Evolutionary conservation across 1,140 invertebrate genomes (phyloP), one percentile per base, ranked within the genome.

Genomic region (Hesperophylax magnus): DNA sequence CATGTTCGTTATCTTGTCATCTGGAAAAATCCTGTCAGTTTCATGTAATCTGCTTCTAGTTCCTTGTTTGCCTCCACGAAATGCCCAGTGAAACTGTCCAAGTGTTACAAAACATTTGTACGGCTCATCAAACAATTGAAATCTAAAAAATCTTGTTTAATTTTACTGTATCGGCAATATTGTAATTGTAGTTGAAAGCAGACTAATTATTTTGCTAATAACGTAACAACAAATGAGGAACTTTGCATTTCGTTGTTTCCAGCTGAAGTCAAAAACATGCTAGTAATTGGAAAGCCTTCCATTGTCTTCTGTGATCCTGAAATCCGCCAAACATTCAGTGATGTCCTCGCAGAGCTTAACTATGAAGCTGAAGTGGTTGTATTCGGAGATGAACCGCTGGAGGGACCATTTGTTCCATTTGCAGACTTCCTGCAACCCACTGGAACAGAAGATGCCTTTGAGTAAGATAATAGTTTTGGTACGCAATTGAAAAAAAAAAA

Each of bases 351-450:
- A 53, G 67, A 71, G 9, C n/a, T 52, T 7, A 53, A 71, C 1
- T 39, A n/a, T 39, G 18, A 71, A 11, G 18, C 18, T 52, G 31
- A 47, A 52, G 52, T 71, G 18, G 67, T 71, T 20, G 34, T 71
- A 9, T 53, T 71, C 18, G 34, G 22, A 47, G 34, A 71, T 0
- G 52, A 20, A 24, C 15, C 17, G 7, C 7, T 14, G 47, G 22
- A 47, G 0, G 24, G 22, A 0, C 8, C 34, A 7, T 78, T 63
- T 47, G 39, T 22, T 17, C 18, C 58, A 65, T 78, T 78, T 78
- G 27, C 17, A 20, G 76, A 78, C 15, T 63, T 78, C 14, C 60
- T 63, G 5, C 39, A 78, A 78, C 76, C 58, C 22, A 63, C 61
- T 24, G 61, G 39, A 11, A 65, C 58, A 0, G 76, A 78, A 65